A percentile compares a stretch with the other conserved stretches of the same genome.
These are phyloP conservation scores for Pimpla rufipes DNA, from an alignment of 2,888 invertebrate genomes.

Conservation along the genomic window DNA sequence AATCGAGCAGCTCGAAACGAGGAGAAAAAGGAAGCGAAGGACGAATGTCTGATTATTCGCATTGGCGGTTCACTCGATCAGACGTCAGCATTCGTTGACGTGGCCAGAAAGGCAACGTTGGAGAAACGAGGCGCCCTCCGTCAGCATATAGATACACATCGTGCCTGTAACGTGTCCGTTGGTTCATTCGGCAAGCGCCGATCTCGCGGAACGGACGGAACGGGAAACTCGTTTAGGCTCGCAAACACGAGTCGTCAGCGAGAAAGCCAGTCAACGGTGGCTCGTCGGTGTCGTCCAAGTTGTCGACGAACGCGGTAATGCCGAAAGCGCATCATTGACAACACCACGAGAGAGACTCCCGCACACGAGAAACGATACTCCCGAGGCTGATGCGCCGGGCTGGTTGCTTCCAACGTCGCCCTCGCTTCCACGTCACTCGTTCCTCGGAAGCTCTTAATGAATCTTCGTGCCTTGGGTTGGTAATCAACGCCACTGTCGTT, in stretches of 20 bases:
- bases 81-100: conserved; percentile 54
- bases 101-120: conserved; percentile 51
- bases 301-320: conserved; percentile 21
- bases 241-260: conserved; percentile 72
- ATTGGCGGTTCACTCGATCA: conserved; percentile 56
- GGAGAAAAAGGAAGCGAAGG: not conserved
- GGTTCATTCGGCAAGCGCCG: conserved; percentile 41
- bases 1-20: not conserved
- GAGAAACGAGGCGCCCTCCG: conserved; percentile 45
- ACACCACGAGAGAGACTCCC: conserved; percentile 1
- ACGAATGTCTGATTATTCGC: conserved; percentile 62
- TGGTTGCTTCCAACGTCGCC: conserved; percentile 1
- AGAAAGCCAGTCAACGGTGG: conserved; percentile 66
- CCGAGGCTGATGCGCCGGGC: not conserved
- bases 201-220: conserved; percentile 47
- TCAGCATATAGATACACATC: conserved; percentile 26
- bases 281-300: conserved; percentile 57
- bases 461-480: conserved; percentile 68
- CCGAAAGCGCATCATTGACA: conserved; percentile 37
- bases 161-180: conserved; percentile 26
- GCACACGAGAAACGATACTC: not conserved
- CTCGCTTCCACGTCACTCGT: conserved; percentile 45
- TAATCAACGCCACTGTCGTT: conserved; percentile 68
- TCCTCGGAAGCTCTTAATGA: conserved; percentile 69
- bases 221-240: conserved; percentile 67